Evolutionary conservation across 2,113 vertebrate genomes (phyloP), one percentile per base, ranked within the genome.

Genomic region (Oncorhynchus clarkii): DNA sequence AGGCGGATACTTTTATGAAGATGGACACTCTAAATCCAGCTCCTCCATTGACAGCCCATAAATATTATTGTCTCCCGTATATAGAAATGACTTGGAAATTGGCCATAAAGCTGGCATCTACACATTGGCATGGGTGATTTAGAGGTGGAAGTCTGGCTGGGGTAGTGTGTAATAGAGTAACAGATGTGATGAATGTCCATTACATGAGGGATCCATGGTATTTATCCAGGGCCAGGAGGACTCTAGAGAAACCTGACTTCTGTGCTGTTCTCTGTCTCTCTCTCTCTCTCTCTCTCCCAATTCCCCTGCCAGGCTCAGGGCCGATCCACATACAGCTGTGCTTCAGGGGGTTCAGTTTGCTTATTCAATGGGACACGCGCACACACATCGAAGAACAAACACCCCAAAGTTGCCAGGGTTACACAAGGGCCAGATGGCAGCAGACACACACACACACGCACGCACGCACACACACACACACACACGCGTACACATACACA

Each of bases 301-400:
- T 12, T 51, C 49, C 49, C 84, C 84, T 84, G 77, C 80, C 71
- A 78, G 86, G 82, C 84, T 83, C 72, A 70, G 79, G 82, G 79
- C 82, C 86, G 85, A 89, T 85, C 83, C 82, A 70, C 72, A 76
- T 89, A 87, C 91, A 90, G 86, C 89, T 90, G 89, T 82, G 84
- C 86, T 89, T 87, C 82, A 76, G 84, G 83, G 87, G 88, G 76
- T 88, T 85, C 86, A 72, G 62, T 79, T 84, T 79, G 88, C 88
- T 86, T 81, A 84, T 86, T 88, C 82, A 86, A 81, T 80, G 78
- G 72, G 79, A 87, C 54, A 70, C 75, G 51, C 54, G n/a, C 29
- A 22, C 68, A 51, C 5, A 64, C 67, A 75, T 26, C 26, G 1
- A 62, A 16, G 4, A 29, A 27, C 68, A 64, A 51, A 71, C 54